Conservation (phyloP, 1,140 invertebrate genomes). For the Caenorhabditis inopinata region DNA sequence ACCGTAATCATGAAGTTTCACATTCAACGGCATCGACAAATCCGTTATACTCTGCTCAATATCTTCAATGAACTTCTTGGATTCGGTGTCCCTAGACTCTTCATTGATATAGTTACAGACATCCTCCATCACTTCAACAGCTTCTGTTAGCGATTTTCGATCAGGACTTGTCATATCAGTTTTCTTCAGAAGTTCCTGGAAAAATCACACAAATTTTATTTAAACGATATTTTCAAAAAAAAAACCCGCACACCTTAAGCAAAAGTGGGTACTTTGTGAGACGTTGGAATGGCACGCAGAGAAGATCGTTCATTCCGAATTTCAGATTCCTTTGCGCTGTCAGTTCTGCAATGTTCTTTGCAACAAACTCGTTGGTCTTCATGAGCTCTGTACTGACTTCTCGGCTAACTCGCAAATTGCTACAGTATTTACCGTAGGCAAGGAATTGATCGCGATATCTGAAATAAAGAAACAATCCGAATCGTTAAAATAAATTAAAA, state of each 20-base stretch:
- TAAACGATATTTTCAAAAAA: background rate
- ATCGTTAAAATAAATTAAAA: too few relatives aligned
- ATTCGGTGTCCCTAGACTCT: conserved; percentile 93
- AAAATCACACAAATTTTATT: conserved; percentile 1
- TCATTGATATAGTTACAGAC: conserved; percentile 96
- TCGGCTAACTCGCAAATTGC: conserved; percentile 82
- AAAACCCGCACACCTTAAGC: conserved; percentile 56
- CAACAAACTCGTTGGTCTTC: conserved; percentile 64
- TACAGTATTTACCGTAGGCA: conserved; percentile 91
- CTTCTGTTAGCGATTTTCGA: conserved; percentile 77
- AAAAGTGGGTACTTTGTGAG: conserved; percentile 94
- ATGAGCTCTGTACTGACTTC: conserved; percentile 77
- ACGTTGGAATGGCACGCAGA: conserved; percentile 95
- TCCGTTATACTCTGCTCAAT: conserved; percentile 73
- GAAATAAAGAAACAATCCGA: background rate
- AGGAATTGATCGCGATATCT: conserved; percentile 78
- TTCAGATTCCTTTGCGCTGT: conserved; percentile 90
- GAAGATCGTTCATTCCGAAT: conserved; percentile 86
- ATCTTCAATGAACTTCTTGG: conserved; percentile 83
- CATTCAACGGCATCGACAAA: conserved; percentile 72
- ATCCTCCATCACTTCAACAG: conserved; percentile 92
- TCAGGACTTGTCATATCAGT: conserved; percentile 79
- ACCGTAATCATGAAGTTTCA: conserved; percentile 82
- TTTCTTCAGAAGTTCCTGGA: conserved; percentile 87
- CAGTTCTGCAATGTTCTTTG: conserved; percentile 74